phyloP scores from a whole-genome alignment of 2,888 invertebrate genomes.

The Marasmarcha lunaedactyla region DNA sequence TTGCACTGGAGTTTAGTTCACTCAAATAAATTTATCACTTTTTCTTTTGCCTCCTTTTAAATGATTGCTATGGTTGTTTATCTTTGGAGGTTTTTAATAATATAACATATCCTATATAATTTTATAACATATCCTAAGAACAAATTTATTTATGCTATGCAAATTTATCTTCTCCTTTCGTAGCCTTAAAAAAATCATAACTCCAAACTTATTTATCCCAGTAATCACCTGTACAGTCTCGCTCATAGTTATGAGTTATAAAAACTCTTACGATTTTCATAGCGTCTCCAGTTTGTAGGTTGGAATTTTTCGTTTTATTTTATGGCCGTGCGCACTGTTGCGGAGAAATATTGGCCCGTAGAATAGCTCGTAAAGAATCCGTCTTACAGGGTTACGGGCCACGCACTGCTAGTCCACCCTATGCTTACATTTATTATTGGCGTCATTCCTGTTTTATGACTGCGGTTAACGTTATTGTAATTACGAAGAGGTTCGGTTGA shows the following conservation, averaged over 20 bases:
- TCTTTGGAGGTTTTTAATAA: too few relatives aligned
- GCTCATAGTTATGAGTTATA: conserved; percentile 27
- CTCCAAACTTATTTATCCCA: too few relatives aligned
- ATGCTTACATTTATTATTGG: conserved; percentile 46
- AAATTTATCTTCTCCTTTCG: too few relatives aligned
- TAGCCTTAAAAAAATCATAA: too few relatives aligned
- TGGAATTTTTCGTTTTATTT: conserved; percentile 71
- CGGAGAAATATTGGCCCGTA: conserved; percentile 69
- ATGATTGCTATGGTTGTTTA: too few relatives aligned
- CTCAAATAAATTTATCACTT: too few relatives aligned
- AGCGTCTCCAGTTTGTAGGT: conserved; percentile 35
- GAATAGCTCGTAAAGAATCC: conserved; percentile 69
- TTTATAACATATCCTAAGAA: too few relatives aligned
- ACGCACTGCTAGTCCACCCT: conserved; percentile 52
- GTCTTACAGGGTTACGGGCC: conserved; percentile 60
- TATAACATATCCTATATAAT: too few relatives aligned
- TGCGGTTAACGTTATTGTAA: neutral
- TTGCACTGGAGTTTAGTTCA: too few relatives aligned
- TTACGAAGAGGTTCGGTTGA: neutral
- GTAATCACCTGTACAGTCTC: conserved; percentile 38
- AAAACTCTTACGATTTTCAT: conserved; percentile 67
- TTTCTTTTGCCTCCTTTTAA: too few relatives aligned
- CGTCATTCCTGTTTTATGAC: conserved; percentile 29
- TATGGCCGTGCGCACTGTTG: conserved; percentile 68
- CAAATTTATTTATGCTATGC: too few relatives aligned